Evolutionary conservation across 2,113 vertebrate species (phyloP).

Genomic region (Fregetta grallaria): DNA sequence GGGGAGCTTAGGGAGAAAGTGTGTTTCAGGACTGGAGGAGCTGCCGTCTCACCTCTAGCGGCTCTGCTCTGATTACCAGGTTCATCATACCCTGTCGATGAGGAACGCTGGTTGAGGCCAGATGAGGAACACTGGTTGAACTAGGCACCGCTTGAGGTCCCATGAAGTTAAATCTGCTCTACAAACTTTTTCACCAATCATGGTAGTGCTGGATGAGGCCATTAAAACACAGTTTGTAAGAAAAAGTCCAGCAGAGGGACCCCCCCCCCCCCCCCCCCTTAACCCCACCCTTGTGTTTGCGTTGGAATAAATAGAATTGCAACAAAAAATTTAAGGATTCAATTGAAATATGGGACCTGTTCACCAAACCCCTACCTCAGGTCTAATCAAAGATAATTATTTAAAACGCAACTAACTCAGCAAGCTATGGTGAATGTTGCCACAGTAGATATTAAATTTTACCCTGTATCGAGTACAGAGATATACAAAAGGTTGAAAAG

Average conservation of each 20-base stretch:
- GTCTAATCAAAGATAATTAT: not conserved
- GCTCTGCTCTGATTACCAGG: not conserved
- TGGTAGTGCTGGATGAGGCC: not conserved
- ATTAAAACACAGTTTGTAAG: not conserved
- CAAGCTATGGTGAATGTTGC: not conserved
- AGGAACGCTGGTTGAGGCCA: not conserved
- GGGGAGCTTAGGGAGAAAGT: not conserved
- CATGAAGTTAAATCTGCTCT: not conserved
- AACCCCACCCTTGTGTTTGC: not conserved
- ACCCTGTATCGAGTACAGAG: not conserved
- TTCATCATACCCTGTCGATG: not conserved
- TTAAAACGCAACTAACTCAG: not conserved
- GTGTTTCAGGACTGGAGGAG: not conserved
- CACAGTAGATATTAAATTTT: not conserved
- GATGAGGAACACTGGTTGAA: not conserved
- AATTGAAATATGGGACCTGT: not conserved
- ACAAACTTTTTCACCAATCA: not conserved
- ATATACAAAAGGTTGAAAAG: not conserved
- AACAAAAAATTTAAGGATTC: not conserved
- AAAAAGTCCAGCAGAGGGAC: not conserved
- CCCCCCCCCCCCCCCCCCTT: fast-evolving
- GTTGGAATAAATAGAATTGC: not conserved
- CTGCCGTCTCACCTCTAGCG: fast-evolving
- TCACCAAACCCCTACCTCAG: not conserved
- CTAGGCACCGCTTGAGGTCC: not conserved